Evolutionary conservation across 1,140 invertebrate species (phyloP), one percentile per base, ranked within the genome.

Genomic region (Thrips palmi): DNA sequence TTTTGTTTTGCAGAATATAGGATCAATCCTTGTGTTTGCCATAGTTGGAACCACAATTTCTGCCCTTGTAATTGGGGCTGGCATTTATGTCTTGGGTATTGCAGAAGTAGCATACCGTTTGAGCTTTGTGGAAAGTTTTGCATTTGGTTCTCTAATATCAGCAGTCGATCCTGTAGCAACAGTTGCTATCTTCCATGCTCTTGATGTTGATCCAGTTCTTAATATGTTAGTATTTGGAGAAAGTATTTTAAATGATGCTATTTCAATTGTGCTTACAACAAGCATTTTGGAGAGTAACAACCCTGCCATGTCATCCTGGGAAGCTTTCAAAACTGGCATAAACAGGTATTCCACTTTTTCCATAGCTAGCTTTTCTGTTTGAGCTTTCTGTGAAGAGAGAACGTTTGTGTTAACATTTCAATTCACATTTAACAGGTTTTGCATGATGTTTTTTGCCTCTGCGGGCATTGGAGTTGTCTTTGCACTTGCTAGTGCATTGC

Each of bases 191-290:
- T 99, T 99, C 54, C 87, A 97, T 62, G 89, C 92, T 7, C 59
- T 97, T 2, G 82, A 97, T 59, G 80, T 94, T 1, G 87, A 93
- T 60, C 89, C 88, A 12, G 77, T 97, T 4, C 62, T 97, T 1
- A 96, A 97, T 61, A 97, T 97, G 89, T 80, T 97, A 59, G 91
- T 97, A 0, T 96, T 97, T 69, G 92, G 92, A 20, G 94, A 97
- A 57, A 92, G 87, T 52, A 93, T 97, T 48, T 60, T 97, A 0
- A 97, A 98, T 59, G 93, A 98, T 71, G 93, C 93, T 11, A 91
- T 98, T 39, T 81, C 93, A 11, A 97, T 98, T 64, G 93, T 97
- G 1, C 59, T 97, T 5, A 96, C 91, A 1, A 89, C 86, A 46
- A 88, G 83, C 48, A 76, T 81, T 2, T 57, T 78, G 27, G 82